A percentile compares a stretch with the other conserved stretches of the same genome.
These are phyloP conservation scores for Dasysyrphus tricinctus DNA, from an alignment of 2,888 invertebrate species.

Conservation along the genomic window DNA sequence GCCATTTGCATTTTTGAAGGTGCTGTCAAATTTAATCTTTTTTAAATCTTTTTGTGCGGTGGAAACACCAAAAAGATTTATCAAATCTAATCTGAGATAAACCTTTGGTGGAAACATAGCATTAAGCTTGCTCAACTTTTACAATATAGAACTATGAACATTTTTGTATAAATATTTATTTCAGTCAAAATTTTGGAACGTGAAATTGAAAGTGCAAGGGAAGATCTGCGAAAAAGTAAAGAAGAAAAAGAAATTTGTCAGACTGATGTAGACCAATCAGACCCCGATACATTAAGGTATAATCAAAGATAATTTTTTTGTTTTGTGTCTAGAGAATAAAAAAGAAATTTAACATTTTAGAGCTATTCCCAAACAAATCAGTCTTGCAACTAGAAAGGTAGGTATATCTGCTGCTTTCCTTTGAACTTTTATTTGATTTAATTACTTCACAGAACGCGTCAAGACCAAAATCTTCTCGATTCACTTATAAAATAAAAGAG, in stretches of 20 bases:
- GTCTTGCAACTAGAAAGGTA: neutral
- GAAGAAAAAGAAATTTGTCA: constrained; percentile 13
- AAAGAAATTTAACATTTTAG: constrained; percentile 25
- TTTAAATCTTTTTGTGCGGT: no score
- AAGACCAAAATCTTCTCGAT: neutral
- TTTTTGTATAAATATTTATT: neutral
- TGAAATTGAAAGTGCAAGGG: constrained; percentile 80
- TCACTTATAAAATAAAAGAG: constrained; percentile 9
- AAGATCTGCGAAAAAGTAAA: constrained; percentile 78
- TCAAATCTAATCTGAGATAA: no score
- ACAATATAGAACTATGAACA: no score
- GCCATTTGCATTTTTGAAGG: no score
- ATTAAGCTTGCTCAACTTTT: no score
- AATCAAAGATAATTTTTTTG: neutral
- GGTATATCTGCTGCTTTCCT: no score
- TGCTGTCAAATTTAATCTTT: no score
- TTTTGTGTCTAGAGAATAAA: neutral
- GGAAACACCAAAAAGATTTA: no score
- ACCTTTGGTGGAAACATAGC: no score
- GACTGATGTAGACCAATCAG: constrained; percentile 23
- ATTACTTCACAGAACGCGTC: constrained; percentile 7
- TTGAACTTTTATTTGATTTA: no score
- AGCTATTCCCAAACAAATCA: neutral
- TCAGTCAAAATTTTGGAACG: constrained; percentile 80
- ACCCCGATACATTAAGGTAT: constrained; percentile 54